These are phyloP conservation scores for Amphipyra berbera DNA, from an alignment of 2,888 invertebrate genomes.

Conservation along the genomic window DNA sequence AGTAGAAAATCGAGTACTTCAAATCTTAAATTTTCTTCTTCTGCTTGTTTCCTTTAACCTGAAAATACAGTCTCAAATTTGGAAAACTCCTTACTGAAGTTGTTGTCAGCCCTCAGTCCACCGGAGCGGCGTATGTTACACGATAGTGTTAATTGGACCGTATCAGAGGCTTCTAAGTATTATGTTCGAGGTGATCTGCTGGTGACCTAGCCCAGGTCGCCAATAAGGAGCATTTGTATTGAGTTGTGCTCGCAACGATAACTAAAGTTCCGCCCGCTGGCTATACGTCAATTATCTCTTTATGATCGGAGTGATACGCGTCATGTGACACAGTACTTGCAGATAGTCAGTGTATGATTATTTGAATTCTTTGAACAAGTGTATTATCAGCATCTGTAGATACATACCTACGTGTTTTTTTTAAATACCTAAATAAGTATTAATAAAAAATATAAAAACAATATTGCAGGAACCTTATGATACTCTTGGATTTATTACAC, in stretches of 20 bases:
- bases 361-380: constrained; percentile 9
- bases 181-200: constrained; percentile 73
- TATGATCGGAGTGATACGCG: constrained; percentile 21
- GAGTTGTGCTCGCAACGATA: constrained; percentile 21
- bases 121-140: constrained; percentile 48
- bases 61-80: too few relatives aligned
- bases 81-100: not conserved
- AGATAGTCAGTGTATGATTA: constrained; percentile 7
- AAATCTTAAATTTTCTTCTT: not conserved
- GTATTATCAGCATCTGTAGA: constrained; percentile 3
- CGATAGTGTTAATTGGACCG: constrained; percentile 71
- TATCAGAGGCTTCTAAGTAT: constrained; percentile 66
- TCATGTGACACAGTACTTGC: constrained; percentile 16
- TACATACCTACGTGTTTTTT: too few relatives aligned
- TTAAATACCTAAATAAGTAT: too few relatives aligned
- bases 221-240: constrained; percentile 55
- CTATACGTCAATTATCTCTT: constrained; percentile 37
- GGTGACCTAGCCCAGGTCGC: constrained; percentile 69
- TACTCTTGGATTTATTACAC: too few relatives aligned
- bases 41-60: too few relatives aligned
- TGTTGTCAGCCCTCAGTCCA: constrained; percentile 28
- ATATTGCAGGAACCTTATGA: too few relatives aligned
- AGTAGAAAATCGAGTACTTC: too few relatives aligned
- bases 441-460: too few relatives aligned
- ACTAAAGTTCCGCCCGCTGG: constrained; percentile 19